Evolutionary conservation across 2,113 vertebrate genomes (phyloP).

Genomic region (Pollachius pollachius): DNA sequence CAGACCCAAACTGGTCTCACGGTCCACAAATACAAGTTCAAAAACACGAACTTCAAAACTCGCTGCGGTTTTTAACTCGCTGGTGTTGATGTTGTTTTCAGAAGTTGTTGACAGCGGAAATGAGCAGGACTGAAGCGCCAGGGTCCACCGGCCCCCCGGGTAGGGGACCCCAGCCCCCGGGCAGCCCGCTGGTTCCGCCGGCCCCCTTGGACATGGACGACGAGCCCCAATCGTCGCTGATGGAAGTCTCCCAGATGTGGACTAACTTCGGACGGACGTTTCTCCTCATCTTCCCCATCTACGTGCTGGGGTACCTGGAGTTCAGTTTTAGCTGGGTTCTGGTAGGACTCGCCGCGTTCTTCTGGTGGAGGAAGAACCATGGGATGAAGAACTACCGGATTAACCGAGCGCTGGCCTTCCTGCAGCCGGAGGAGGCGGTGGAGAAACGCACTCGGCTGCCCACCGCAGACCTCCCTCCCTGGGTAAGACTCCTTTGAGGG

Average conservation of each 20-base stretch:
- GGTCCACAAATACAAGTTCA: not conserved
- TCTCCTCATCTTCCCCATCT: constrained; percentile 86
- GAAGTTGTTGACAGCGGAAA: no score
- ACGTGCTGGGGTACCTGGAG: constrained; percentile 88
- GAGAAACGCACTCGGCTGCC: constrained; percentile 68
- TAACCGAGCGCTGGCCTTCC: constrained; percentile 81
- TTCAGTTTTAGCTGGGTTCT: constrained; percentile 97
- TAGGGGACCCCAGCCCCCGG: constrained; percentile 35
- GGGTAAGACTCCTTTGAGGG: constrained; percentile 76
- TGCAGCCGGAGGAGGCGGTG: constrained; percentile 84
- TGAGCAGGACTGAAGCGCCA: no score
- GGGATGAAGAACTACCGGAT: constrained; percentile 72
- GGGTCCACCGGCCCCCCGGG: not conserved
- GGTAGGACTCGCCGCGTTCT: constrained; percentile 80
- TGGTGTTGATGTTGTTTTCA: no score
- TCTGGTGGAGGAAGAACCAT: constrained; percentile 81
- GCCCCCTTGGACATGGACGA: constrained; percentile 35
- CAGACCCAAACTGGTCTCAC: constrained; percentile 34
- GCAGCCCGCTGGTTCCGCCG: constrained; percentile 6
- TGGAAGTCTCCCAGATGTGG: constrained; percentile 81
- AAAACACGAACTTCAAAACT: not conserved
- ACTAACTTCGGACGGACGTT: constrained; percentile 88
- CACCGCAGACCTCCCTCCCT: constrained; percentile 85
- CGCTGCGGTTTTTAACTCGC: not conserved
- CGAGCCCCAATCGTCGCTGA: constrained; percentile 72